Evolutionary conservation across 2,797 vertebrate genomes (phyloP), one percentile per base, ranked within the genome.

Genomic region (Prunella strophiata): DNA sequence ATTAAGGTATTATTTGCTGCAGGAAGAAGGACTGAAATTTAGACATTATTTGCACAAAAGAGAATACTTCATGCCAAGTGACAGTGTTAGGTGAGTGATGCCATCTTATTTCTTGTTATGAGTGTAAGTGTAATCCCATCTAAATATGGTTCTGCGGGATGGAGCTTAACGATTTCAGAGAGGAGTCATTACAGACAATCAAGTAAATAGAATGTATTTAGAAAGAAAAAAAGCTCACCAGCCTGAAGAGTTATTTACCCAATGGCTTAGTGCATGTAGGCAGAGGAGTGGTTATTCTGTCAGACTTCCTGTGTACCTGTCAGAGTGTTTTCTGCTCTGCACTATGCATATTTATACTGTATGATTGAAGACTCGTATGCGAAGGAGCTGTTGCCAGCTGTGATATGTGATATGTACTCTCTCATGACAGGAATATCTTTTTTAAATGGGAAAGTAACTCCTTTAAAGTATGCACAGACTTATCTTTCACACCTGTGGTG

Each of bases 251-350:
- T 89, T 94, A 74, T 62, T 95, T 94, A 87, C 71, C 57, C 2
- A 8, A 11, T 48, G 68, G 59, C 54, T 94, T 85, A 61, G 85
- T 63, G 57, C 40, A 8, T 11, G 67, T 82, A 77, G 79, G 68
- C 80, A 94, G 85, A 83, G 88, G 71, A 83, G 85, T 80, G 90
- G 91, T 94, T 94, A 85, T 94, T 74, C 83, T 94, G 90, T 94
- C 94, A 94, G 83, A 68, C 36, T 91, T 81, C 51, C 67, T 48
- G 1, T 85, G 70, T 88, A 74, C 78, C 88, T 93, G 91, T 91
- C 95, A 87, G 86, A 55, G 40, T 91, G 63, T 87, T 88, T 91
- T 68, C 75, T 88, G 42, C 75, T 94, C 57, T 0, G 0, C 52
- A 40, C 8, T 68, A 61, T 62, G 77, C 74, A 66, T 95, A 93